Conservation (phyloP, 2,797 vertebrate genomes). For the Linurgus olivaceus region DNA sequence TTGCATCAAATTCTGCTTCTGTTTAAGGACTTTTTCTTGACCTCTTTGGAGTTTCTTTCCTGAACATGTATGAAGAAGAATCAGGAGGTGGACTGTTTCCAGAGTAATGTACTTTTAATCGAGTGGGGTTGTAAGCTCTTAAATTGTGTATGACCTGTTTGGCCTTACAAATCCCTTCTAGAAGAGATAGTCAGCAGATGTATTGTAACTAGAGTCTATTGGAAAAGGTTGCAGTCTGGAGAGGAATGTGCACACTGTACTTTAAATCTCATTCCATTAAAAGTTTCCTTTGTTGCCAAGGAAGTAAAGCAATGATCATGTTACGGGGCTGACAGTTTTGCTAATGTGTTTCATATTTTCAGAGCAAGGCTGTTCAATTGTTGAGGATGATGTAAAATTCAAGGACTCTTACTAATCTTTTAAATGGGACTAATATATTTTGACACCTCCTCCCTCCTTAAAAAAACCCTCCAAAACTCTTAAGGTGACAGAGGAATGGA, state of each 20-base stretch:
- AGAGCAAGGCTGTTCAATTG: not conserved
- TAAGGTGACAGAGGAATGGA: not conserved
- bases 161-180: not conserved
- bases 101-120: constrained; percentile 19
- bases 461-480: not conserved
- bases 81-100: constrained; percentile 14
- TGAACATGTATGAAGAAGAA: not conserved
- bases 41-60: not conserved
- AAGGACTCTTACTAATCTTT: not conserved
- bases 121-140: not conserved
- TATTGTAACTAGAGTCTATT: not conserved
- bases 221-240: not conserved
- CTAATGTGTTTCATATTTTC: not conserved
- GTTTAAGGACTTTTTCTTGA: not conserved
- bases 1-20: not conserved
- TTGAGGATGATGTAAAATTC: not conserved
- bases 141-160: constrained; percentile 53
- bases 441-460: not conserved
- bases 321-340: not conserved
- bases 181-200: not conserved
- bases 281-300: constrained; percentile 24
- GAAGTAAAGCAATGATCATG: not conserved
- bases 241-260: not conserved
- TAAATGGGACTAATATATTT: not conserved
- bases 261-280: constrained; percentile 6